These are phyloP conservation scores for Athetis lepigone DNA, from an alignment of 2,888 invertebrate genomes.

Conservation along the genomic window DNA sequence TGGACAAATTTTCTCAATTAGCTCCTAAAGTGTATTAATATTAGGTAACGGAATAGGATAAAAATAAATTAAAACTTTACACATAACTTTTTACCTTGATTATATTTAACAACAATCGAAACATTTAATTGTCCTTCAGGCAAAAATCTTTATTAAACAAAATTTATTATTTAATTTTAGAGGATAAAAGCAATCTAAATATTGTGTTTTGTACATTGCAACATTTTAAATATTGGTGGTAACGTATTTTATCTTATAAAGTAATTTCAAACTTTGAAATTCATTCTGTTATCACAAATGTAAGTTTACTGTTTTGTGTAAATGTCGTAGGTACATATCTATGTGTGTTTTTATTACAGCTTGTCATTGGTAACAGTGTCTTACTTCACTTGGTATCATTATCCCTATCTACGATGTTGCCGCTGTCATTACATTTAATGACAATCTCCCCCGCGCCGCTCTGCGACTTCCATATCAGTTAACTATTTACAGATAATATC, in stretches of 20 bases:
- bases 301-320: slow-evolving; percentile 63
- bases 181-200: slow-evolving; percentile 39
- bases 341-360: slow-evolving; percentile 67
- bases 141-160: slow-evolving; percentile 45
- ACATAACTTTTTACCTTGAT: slow-evolving; percentile 46
- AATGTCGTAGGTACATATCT: slow-evolving; percentile 59
- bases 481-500: slow-evolving; percentile 86
- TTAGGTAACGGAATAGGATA: slow-evolving; percentile 58
- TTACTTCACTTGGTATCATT: slow-evolving; percentile 71
- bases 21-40: slow-evolving; percentile 48
- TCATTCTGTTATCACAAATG: slow-evolving; percentile 68
- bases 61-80: slow-evolving; percentile 59
- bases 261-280: slow-evolving; percentile 62
- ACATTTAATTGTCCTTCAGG: slow-evolving; percentile 55
- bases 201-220: slow-evolving; percentile 67
- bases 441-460: slow-evolving; percentile 79
- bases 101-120: slow-evolving; percentile 58
- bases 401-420: slow-evolving; percentile 76
- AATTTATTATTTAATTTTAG: slow-evolving; percentile 40
- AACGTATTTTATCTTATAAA: slow-evolving; percentile 55
- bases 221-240: slow-evolving; percentile 67
- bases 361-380: slow-evolving; percentile 82
- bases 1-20: slow-evolving; percentile 40
- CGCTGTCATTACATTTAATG: slow-evolving; percentile 72
- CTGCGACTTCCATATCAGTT: slow-evolving; percentile 83